These are phyloP conservation scores for Protobothrops flavoviridis DNA, from an alignment of 2,113 vertebrate genomes.

Conservation along the genomic window DNA sequence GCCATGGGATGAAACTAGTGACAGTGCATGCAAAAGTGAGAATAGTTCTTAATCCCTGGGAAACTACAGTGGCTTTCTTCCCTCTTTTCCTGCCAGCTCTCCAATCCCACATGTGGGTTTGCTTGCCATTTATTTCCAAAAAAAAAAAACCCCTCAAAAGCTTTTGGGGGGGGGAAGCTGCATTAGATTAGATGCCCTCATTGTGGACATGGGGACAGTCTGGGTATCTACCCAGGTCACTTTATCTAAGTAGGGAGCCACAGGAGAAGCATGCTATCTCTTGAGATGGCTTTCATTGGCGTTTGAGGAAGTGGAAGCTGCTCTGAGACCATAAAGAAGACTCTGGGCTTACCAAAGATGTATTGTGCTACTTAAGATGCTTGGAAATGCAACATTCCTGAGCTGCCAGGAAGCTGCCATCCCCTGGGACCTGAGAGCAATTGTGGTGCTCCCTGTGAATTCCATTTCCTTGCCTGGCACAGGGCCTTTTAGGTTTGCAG, in stretches of 20 bases:
- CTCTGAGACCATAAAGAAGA: not conserved
- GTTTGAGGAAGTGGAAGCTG: not conserved
- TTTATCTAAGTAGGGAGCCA: not conserved
- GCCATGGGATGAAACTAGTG: not conserved
- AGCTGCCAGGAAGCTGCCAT: not conserved
- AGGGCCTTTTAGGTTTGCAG: not conserved
- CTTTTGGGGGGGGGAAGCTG: not conserved
- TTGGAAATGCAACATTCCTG: not conserved
- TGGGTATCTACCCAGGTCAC: not conserved
- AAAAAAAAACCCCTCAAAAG: not conserved
- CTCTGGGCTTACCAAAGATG: not conserved
- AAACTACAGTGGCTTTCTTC: not conserved
- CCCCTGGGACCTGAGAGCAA: not conserved
- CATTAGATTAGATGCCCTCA: not conserved
- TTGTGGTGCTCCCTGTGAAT: not conserved
- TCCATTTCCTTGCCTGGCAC: not conserved
- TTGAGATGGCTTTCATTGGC: not conserved
- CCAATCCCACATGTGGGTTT: not conserved
- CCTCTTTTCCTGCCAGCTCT: not conserved
- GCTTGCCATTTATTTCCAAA: not conserved
- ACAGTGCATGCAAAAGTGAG: not conserved
- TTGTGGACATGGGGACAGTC: not conserved
- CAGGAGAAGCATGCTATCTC: not conserved
- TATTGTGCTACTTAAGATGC: not conserved
- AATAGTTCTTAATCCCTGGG: not conserved